Percentiles rank a stretch among this genome's conserved stretches.
These are phyloP conservation scores for Cryptocephalus primarius DNA, from an alignment of 2,888 invertebrate genomes.

Conservation along the genomic window DNA sequence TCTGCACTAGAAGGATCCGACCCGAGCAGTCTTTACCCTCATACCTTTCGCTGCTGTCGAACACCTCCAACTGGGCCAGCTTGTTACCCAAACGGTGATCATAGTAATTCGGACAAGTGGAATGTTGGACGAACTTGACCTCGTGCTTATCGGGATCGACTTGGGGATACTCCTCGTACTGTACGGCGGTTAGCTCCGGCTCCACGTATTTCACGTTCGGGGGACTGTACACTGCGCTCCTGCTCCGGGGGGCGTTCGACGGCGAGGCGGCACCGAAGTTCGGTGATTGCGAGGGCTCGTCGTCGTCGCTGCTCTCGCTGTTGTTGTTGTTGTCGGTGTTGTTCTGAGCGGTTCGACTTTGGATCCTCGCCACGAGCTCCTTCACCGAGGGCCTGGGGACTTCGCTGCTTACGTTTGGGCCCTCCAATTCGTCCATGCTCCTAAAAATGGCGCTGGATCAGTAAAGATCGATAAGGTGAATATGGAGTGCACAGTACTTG, in stretches of 20 bases:
- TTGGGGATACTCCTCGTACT: conserved; percentile 14
- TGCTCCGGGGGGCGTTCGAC: conserved; percentile 29
- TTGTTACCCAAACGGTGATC: conserved; percentile 25
- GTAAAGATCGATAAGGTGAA: too few species aligned
- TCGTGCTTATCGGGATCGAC: conserved; percentile 14
- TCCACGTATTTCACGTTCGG: conserved; percentile 21
- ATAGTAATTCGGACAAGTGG: conserved; percentile 15
- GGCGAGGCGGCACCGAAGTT: conserved; percentile 33
- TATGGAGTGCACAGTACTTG: too few species aligned
- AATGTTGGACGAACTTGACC: conserved; percentile 10
- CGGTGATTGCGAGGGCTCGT: conserved; percentile 42
- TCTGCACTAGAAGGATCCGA: not conserved
- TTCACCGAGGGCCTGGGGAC: conserved; percentile 47
- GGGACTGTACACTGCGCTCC: conserved; percentile 43
- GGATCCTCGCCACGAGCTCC: conserved; percentile 52
- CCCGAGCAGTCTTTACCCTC: conserved; percentile 2
- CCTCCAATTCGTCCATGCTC: conserved; percentile 36
- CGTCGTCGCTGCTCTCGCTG: conserved; percentile 36
- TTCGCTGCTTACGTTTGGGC: conserved; percentile 26
- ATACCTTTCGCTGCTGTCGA: conserved; percentile 22
- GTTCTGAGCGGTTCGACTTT: conserved; percentile 32
- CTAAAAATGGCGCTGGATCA: conserved; percentile 23
- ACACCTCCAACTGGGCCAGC: conserved; percentile 31
- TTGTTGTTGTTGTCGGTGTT: conserved; percentile 29
- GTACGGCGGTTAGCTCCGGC: conserved; percentile 6